These are phyloP conservation scores for Notarius lentiginosus DNA, from an alignment of 2,113 vertebrate genomes.

Conservation along the genomic window DNA sequence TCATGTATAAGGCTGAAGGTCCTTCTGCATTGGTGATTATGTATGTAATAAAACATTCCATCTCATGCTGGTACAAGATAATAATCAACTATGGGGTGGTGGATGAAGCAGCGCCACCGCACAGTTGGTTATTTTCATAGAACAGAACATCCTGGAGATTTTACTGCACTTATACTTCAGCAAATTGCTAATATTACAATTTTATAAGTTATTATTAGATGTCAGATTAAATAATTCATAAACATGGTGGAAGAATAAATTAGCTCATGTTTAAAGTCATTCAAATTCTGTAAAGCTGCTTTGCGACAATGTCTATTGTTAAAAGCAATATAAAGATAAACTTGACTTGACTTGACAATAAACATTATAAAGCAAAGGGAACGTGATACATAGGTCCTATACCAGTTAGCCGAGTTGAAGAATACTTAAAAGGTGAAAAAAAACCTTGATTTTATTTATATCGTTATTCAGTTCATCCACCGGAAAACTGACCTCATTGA, in stretches of 20 bases:
- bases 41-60: background rate
- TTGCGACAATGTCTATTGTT: too few species aligned
- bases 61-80: background rate
- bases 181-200: background rate
- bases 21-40: background rate
- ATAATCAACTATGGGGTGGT: background rate
- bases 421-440: background rate
- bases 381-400: too few species aligned
- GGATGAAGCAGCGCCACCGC: background rate
- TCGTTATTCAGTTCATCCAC: background rate
- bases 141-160: background rate
- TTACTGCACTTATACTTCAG: background rate
- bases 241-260: background rate
- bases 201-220: background rate
- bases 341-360: background rate
- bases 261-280: too few species aligned
- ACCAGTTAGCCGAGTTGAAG: background rate
- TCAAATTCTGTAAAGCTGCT: too few species aligned
- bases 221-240: background rate
- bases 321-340: too few species aligned
- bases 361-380: background rate
- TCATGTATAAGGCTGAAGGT: background rate
- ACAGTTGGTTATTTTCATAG: background rate
- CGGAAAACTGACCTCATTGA: background rate
- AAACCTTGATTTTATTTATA: background rate